Evolutionary conservation across 2,797 vertebrate species (phyloP).

Genomic region (Typhlichthys subterraneus): DNA sequence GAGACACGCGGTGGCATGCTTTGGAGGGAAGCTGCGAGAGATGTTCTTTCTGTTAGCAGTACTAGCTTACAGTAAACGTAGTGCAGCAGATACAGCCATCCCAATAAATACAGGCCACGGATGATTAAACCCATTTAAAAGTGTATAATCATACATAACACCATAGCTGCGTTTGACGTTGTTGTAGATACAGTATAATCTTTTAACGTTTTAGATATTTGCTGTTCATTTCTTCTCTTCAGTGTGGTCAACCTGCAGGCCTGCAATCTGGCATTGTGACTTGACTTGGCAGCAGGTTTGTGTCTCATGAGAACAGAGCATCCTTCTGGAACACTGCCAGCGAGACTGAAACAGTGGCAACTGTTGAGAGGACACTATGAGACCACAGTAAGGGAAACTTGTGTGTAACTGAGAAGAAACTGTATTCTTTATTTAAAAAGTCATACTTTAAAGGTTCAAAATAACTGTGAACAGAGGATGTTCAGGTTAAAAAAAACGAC

Average conservation of each 20-base stretch:
- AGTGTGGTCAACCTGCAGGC: conserved; percentile 31
- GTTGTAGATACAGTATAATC: too few species aligned
- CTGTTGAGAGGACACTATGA: conserved; percentile 27
- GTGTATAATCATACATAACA: too few species aligned
- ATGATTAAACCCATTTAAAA: not conserved
- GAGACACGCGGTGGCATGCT: conserved; percentile 38
- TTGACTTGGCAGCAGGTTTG: conserved; percentile 37
- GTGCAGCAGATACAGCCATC: not conserved
- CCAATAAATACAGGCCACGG: conserved; percentile 3
- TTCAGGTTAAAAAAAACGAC: conserved; percentile 3
- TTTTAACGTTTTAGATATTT: not conserved
- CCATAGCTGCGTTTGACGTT: too few species aligned
- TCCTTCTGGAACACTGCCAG: conserved; percentile 50
- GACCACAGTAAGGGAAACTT: conserved; percentile 8
- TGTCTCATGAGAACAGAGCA: conserved; percentile 41
- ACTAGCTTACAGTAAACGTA: conserved; percentile 10
- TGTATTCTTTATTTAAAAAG: not conserved
- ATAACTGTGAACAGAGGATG: too few species aligned
- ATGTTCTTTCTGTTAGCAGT: not conserved
- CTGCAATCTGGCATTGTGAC: conserved; percentile 32
- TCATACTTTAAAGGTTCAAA: conserved; percentile 18
- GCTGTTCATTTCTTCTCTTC: conserved; percentile 24
- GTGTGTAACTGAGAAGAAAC: not conserved
- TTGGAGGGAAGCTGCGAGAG: too few species aligned
- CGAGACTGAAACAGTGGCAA: conserved; percentile 28